Base-by-base conservation (phyloP, 2,113 vertebrate species). In the Balaeniceps rex region DNA sequence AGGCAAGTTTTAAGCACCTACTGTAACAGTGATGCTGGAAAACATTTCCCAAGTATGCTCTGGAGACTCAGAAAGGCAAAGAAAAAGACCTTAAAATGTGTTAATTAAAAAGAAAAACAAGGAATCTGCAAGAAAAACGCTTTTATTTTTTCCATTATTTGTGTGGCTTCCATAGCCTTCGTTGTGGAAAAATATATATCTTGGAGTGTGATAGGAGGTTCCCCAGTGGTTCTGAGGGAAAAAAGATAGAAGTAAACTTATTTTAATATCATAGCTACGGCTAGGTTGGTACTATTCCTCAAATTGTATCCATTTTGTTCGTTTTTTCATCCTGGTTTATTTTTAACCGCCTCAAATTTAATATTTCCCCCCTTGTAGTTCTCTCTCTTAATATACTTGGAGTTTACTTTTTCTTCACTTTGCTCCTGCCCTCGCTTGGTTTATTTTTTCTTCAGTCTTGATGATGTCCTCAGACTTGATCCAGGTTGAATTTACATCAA, bases 101-200 rank as follows among this genome's bases (percentile, higher is more conserved):
- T 91, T 95, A 91, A 93, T 94, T 96, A 71, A 60, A 76, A 94
- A 82, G n/a, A 77, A 93, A 93, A 84, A 36, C n/a, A 78, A 72
- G 44, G 14, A 61, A 87, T 76, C 88, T 51, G 18, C 31, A 81
- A 51, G 5, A 83, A 69, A 69, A 70, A 9, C 2, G 54, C 12
- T 29, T n/a, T 7, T 14, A 4, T 23, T 65, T 38, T 29, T 34
- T 5, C 23, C 44, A 54, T 63, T 5, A 75, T 75, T 82, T 78
- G 19, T 31, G 7, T 66, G 47, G 16, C 34, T 78, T 64, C 13
- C 29, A 26, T 64, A 71, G n/a, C n/a, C 44, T 78, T 36, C 6
- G 1, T 9, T 54, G 29, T 46, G 28, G 28, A 82, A 84, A 97
- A 92, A 34, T 33, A 18, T 19, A 2, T 36, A 34, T 36, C 13